Conservation (phyloP, 2,888 invertebrate genomes). For the Pemphredon lugubris region DNA sequence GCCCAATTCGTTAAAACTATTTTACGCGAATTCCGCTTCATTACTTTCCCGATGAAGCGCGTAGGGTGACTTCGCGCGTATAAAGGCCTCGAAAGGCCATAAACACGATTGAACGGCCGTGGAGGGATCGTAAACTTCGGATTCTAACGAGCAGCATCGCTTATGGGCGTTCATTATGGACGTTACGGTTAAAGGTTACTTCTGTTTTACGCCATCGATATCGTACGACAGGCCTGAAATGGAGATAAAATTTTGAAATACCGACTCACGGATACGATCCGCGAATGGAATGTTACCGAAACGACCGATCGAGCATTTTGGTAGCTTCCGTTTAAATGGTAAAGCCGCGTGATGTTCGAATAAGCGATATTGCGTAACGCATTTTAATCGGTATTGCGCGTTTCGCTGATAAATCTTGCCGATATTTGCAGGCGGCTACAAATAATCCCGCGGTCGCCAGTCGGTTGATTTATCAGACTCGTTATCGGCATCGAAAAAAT, state of each 20-base stretch:
- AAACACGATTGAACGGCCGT: slow-evolving; percentile 11
- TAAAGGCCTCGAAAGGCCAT: not conserved
- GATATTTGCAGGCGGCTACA: not conserved
- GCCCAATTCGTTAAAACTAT: too few relatives aligned
- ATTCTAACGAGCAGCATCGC: slow-evolving; percentile 11
- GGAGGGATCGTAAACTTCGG: slow-evolving; percentile 21
- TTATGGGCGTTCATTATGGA: not conserved
- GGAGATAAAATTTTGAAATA: not conserved
- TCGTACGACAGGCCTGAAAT: not conserved
- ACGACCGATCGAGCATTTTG: too few relatives aligned
- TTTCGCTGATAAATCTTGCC: slow-evolving; percentile 10
- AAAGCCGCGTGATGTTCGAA: not conserved
- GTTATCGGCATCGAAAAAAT: slow-evolving; percentile 5
- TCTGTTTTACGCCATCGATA: not conserved
- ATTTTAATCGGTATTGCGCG: not conserved
- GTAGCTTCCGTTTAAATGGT: too few relatives aligned
- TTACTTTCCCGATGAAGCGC: not conserved
- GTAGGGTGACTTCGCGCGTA: not conserved
- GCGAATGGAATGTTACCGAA: too few relatives aligned
- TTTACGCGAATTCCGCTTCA: too few relatives aligned
- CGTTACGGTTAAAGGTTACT: slow-evolving; percentile 8
- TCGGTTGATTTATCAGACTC: slow-evolving; percentile 13
- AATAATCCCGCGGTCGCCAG: slow-evolving; percentile 3
- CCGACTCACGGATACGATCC: too few relatives aligned
- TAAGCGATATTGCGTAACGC: not conserved